Evolutionary conservation across 2,888 invertebrate species (phyloP), one percentile per base, ranked within the genome.

Genomic region (Phania funesta): DNA sequence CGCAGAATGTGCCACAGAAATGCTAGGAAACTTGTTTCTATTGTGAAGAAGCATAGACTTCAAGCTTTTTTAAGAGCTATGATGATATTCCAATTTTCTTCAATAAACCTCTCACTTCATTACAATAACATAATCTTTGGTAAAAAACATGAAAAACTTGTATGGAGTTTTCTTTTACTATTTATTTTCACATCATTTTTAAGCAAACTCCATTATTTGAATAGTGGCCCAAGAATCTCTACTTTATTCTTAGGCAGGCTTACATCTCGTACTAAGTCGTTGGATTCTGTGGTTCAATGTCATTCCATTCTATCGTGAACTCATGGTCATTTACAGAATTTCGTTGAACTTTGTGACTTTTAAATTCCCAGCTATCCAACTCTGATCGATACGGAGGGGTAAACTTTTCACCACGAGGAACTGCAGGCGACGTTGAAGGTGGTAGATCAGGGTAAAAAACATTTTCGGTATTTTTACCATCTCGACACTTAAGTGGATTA

Each of bases 1-100:
- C 82, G 85, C 86, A 32, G 86, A 86, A 81, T 88, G 85, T 20
- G 85, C 87, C 11, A 89, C 48, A 13, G 88, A 86, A 84, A 87
- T 73, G 71, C 86, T 84, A 56, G 87, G 85, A 62, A 84, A 85
- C n/a, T 32, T 11, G 32, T 56, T 48, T 64, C 48, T 46, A 48
- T 46, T 48, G n/a, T 46, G 46, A 8, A 9, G 48, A 46, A 20
- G 29, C 32, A 22, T 65, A 46, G 16, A 48, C 32, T 48, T 18
- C 8, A 44, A 32, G 7, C 32, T 9, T 7, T 0, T 9, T 6
- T 9, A 9, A 9, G 1, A 9, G 32, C 13, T 44, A 44, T 44
- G 41, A 41, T 44, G 1, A 22, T 26, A 44, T 64, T 64, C 24
- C 24, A n/a, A 64, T 29, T 64, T 24, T 46, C 11, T 44, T 26